These are phyloP conservation scores for Copidosoma aretas DNA, from an alignment of 2,888 invertebrate species.

Conservation along the genomic window DNA sequence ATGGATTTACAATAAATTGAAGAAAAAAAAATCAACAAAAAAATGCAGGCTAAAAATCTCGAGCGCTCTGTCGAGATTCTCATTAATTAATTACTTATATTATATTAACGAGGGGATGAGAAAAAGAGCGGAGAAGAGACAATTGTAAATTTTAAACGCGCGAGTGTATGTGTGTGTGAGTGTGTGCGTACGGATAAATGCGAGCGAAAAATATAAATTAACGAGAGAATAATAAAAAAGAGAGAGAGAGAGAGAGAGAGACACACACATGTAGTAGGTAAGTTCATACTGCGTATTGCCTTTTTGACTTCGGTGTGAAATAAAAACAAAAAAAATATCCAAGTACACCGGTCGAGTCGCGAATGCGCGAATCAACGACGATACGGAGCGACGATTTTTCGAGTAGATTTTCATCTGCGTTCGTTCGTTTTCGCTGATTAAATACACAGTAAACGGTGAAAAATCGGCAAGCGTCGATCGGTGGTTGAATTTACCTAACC, in stretches of 20 bases:
- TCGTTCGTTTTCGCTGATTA: too few species aligned
- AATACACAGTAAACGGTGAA: neutral
- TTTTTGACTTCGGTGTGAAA: constrained; percentile 63
- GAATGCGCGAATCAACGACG: constrained; percentile 44
- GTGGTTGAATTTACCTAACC: neutral
- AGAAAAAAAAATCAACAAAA: too few species aligned
- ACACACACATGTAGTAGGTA: constrained; percentile 59
- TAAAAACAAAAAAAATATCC: constrained; percentile 58
- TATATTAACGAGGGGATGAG: constrained; percentile 36
- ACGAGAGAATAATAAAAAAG: neutral
- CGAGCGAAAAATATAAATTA: too few species aligned
- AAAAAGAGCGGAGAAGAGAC: constrained; percentile 49
- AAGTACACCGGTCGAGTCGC: constrained; percentile 52
- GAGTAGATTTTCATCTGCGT: too few species aligned
- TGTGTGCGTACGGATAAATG: constrained; percentile 49
- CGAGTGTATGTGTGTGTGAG: constrained; percentile 50
- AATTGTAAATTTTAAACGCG: constrained; percentile 51
- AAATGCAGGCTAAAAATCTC: too few species aligned
- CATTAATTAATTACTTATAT: constrained; percentile 4
- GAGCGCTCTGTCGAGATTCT: too few species aligned
- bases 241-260: constrained; percentile 31
- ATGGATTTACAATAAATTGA: too few species aligned
- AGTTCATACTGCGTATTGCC: constrained; percentile 63
- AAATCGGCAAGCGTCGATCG: neutral
- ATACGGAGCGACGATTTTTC: neutral